These are phyloP conservation scores for Sebastes diploproa DNA, from an alignment of 2,797 vertebrate genomes.

Conservation along the genomic window DNA sequence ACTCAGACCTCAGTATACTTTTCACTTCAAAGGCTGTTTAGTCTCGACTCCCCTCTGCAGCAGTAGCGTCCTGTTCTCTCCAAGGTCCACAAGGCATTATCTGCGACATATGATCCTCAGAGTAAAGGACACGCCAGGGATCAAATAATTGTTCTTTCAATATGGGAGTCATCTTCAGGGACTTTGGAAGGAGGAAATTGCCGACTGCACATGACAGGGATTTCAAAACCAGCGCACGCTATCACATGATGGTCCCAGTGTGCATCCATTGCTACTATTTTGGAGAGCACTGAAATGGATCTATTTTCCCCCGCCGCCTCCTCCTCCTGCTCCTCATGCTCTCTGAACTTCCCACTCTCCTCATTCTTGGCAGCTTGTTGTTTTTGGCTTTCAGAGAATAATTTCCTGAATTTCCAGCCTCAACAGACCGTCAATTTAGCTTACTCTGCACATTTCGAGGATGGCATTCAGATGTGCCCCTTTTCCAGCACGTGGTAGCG, in stretches of 20 bases:
- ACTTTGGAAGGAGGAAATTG: slow-evolving; percentile 65
- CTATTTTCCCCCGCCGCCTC: slow-evolving; percentile 29
- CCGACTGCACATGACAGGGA: slow-evolving; percentile 39
- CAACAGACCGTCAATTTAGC: slow-evolving; percentile 54
- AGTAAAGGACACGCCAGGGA: slow-evolving; percentile 53
- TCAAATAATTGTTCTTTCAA: slow-evolving; percentile 68
- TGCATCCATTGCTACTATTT: slow-evolving; percentile 61
- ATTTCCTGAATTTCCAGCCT: slow-evolving; percentile 75
- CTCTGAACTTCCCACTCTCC: slow-evolving; percentile 57
- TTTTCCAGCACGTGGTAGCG: slow-evolving; percentile 25
- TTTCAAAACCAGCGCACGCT: slow-evolving; percentile 32
- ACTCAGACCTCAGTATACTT: neutral
- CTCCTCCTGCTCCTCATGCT: slow-evolving; percentile 30
- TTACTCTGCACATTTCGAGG: slow-evolving; percentile 62
- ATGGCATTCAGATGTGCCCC: slow-evolving; percentile 48
- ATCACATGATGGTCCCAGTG: slow-evolving; percentile 52
- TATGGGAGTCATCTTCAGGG: slow-evolving; percentile 56
- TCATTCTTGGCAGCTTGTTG: slow-evolving; percentile 65
- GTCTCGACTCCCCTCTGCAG: slow-evolving; percentile 2
- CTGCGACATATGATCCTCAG: slow-evolving; percentile 38
- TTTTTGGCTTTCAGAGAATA: slow-evolving; percentile 72
- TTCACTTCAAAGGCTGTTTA: neutral
- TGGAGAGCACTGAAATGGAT: slow-evolving; percentile 63
- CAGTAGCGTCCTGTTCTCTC: neutral
- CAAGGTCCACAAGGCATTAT: slow-evolving; percentile 32